Conservation (phyloP, 2,113 vertebrate species). For the Trichechus manatus region DNA sequence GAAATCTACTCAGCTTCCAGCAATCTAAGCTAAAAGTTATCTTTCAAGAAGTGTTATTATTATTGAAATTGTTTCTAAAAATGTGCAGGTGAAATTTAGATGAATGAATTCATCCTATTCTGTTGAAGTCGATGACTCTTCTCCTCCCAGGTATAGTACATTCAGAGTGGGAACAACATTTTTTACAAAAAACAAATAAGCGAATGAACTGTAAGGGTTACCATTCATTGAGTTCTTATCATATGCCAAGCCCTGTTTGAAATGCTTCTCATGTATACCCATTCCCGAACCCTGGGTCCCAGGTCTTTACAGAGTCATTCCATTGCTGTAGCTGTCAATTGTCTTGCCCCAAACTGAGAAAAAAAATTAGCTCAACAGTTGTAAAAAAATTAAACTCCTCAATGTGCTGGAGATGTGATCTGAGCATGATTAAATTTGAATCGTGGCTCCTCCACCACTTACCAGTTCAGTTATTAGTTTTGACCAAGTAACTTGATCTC, state of each 20-base stretch:
- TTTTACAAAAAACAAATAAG: background rate
- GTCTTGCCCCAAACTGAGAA: background rate
- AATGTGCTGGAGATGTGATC: background rate
- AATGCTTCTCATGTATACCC: background rate
- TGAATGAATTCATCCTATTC: background rate
- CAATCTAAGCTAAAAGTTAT: slow-evolving; percentile 3
- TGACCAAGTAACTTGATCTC: background rate
- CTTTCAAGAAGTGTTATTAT: background rate
- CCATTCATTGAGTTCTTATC: background rate
- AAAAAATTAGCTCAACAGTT: background rate
- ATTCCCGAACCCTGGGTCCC: background rate
- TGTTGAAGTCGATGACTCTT: background rate
- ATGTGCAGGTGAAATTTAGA: background rate
- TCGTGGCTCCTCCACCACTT: background rate
- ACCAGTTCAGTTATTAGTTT: background rate
- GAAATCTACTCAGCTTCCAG: background rate
- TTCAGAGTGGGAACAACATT: background rate
- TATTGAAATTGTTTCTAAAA: background rate
- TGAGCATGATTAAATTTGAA: background rate
- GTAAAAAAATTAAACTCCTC: background rate
- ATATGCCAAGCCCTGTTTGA: background rate
- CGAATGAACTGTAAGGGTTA: background rate
- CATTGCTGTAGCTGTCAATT: background rate
- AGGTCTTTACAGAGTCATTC: background rate
- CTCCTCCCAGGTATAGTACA: background rate